Evolutionary conservation across 1,140 invertebrate genomes (phyloP).

Genomic region (Pinna nobilis): DNA sequence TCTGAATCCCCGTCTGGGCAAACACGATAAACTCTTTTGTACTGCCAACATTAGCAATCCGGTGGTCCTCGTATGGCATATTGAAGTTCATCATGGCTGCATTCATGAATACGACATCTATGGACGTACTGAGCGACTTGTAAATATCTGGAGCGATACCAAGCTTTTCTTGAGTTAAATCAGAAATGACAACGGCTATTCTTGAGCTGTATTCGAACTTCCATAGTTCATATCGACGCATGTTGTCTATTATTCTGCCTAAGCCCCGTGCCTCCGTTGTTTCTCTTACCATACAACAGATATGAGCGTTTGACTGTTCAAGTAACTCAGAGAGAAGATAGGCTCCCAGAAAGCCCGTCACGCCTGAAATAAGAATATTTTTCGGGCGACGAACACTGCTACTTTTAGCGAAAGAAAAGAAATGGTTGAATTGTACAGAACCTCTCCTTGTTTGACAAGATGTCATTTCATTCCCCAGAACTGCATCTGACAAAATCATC

Average conservation of each 20-base stretch:
- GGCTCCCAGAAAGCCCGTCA: conserved; percentile 57
- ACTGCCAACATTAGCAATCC: conserved; percentile 52
- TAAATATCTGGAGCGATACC: conserved; percentile 58
- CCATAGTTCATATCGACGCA: conserved; percentile 53
- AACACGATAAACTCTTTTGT: conserved; percentile 58
- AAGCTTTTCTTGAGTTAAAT: conserved; percentile 49
- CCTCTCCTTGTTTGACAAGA: conserved; percentile 30
- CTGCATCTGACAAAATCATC: conserved; percentile 45
- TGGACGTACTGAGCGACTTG: conserved; percentile 37
- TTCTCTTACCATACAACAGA: conserved; percentile 59
- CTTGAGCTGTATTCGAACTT: conserved; percentile 48
- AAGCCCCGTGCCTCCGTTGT: conserved; percentile 49
- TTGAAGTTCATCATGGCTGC: conserved; percentile 62
- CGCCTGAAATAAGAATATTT: conserved; percentile 55
- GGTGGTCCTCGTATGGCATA: conserved; percentile 52
- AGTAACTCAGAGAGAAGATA: conserved; percentile 53
- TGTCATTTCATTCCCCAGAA: conserved; percentile 20
- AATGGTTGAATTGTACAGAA: conserved; percentile 39
- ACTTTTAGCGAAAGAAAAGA: conserved; percentile 24
- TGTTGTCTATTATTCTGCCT: conserved; percentile 50
- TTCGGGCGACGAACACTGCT: conserved; percentile 33
- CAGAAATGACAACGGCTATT: conserved; percentile 53
- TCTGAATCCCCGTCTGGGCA: conserved; percentile 49
- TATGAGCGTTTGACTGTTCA: conserved; percentile 51
- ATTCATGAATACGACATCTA: conserved; percentile 59